Percentiles rank a stretch among this genome's conserved stretches.
These are phyloP conservation scores for Drosophila mauritiana DNA, from an alignment of 1,140 invertebrate genomes.

Conservation along the genomic window DNA sequence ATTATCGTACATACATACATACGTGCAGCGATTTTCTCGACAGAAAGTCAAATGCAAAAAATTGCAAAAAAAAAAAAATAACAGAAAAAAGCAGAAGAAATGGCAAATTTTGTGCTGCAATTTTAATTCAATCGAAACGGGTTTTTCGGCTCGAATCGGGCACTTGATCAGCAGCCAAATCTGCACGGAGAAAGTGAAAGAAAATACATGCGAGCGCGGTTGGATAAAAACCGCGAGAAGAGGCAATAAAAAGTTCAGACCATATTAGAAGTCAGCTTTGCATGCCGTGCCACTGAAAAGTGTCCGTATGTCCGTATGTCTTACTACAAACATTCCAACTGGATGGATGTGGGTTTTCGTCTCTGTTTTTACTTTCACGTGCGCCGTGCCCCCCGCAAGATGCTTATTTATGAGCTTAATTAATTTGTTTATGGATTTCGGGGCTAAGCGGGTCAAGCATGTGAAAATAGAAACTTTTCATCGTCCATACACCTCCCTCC, in stretches of 20 bases:
- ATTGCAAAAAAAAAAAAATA: conserved; percentile 14
- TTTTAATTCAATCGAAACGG: conserved; percentile 76
- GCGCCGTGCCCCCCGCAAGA: conserved; percentile 34
- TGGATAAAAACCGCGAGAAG: conserved; percentile 56
- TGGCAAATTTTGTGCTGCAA: conserved; percentile 71
- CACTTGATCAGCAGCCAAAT: conserved; percentile 77
- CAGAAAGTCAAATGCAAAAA: conserved; percentile 29
- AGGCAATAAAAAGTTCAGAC: conserved; percentile 79
- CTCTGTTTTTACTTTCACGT: conserved; percentile 80
- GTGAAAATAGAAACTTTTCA: conserved; percentile 67
- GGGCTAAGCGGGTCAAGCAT: conserved; percentile 70
- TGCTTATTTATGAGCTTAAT: conserved; percentile 71
- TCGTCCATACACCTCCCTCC: background rate
- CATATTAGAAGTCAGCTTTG: conserved; percentile 80
- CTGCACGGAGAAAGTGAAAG: conserved; percentile 81
- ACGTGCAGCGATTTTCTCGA: conserved; percentile 62
- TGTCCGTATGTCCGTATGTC: conserved; percentile 21
- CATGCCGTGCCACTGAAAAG: conserved; percentile 55
- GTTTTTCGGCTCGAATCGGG: conserved; percentile 60
- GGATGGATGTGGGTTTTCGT: conserved; percentile 65
- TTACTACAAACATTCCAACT: conserved; percentile 43
- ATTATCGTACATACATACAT: conserved; percentile 53
- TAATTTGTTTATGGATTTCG: conserved; percentile 68
- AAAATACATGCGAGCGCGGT: conserved; percentile 56
- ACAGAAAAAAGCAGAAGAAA: conserved; percentile 11